Percentiles rank a stretch among this genome's conserved stretches.
Conservation (phyloP, 2,113 vertebrate species). For the Climacteris rufus region DNA sequence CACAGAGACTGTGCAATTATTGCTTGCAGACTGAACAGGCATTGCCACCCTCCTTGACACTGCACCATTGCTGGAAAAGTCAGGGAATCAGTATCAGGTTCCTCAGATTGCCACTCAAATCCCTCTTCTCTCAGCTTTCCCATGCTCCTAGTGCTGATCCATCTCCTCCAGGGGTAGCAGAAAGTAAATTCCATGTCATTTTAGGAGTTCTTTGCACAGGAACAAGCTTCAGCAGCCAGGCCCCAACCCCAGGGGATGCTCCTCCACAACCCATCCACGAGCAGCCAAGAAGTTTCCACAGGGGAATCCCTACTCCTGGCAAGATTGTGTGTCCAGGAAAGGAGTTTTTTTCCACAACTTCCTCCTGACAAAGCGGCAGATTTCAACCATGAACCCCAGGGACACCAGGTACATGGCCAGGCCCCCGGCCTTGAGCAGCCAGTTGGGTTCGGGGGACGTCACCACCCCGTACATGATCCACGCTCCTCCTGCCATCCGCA, state of each 20-base stretch:
- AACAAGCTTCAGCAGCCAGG: neutral
- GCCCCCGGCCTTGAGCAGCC: conserved; percentile 83
- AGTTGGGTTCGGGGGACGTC: conserved; percentile 74
- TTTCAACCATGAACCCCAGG: conserved; percentile 82
- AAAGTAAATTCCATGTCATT: neutral
- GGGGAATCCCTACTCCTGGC: neutral
- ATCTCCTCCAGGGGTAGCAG: neutral
- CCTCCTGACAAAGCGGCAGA: conserved; percentile 76
- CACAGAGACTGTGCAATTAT: neutral
- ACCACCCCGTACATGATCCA: conserved; percentile 79
- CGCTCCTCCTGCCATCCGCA: conserved; percentile 81
- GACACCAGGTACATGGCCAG: conserved; percentile 86
- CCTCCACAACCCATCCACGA: neutral
- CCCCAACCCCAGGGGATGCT: neutral
- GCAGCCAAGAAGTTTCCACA: neutral
- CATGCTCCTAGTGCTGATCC: fast-evolving
- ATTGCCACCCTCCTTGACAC: neutral
- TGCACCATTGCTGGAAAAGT: neutral
- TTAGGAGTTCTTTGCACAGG: neutral
- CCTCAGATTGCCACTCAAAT: neutral
- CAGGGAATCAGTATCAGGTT: neutral
- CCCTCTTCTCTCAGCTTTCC: neutral
- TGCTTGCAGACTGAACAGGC: neutral
- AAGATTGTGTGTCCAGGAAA: neutral
- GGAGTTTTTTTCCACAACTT: conserved; percentile 67